Percentiles rank a stretch among this genome's conserved stretches.
Evolutionary conservation across 2,888 invertebrate genomes (phyloP).

Genomic region (Geophilus truncorum): DNA sequence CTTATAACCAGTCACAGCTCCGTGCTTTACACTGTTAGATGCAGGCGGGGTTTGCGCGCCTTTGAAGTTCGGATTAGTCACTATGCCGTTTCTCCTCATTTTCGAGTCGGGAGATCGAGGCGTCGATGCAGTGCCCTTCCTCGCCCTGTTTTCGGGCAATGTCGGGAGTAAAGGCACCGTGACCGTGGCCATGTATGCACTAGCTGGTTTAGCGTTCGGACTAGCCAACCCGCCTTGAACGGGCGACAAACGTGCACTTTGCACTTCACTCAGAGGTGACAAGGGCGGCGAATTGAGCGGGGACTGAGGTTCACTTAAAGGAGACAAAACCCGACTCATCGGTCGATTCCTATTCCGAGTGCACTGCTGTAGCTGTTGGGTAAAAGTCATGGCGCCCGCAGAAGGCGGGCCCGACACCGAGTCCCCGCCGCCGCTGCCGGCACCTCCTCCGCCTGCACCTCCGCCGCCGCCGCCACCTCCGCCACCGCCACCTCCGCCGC

Average conservation of each 20-base stretch:
- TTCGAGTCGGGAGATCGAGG: constrained; percentile 46
- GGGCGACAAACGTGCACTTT: constrained; percentile 27
- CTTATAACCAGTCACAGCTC: constrained; percentile 30
- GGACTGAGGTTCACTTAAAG: constrained; percentile 63
- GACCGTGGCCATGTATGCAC: constrained; percentile 1
- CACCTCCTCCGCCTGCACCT: constrained; percentile 29
- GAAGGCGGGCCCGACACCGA: constrained; percentile 37
- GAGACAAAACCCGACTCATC: constrained; percentile 55
- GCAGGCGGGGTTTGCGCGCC: background rate
- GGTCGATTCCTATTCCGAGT: constrained; percentile 65
- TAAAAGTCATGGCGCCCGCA: constrained; percentile 69
- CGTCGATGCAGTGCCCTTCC: constrained; percentile 32
- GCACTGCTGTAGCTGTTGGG: constrained; percentile 84
- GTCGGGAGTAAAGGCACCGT: background rate
- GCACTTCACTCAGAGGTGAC: constrained; percentile 56
- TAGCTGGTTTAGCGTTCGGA: background rate
- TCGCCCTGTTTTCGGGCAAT: constrained; percentile 10
- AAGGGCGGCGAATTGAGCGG: constrained; percentile 76
- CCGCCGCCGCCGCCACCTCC: too few species aligned
- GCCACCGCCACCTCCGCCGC: too few species aligned
- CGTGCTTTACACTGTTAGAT: constrained; percentile 39
- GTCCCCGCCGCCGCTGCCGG: constrained; percentile 34
- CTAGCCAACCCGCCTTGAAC: background rate
- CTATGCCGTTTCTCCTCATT: constrained; percentile 48
- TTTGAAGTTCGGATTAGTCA: constrained; percentile 49